phyloP scores from a whole-genome alignment of 2,113 vertebrate genomes.

The Halcyon malimbica region DNA sequence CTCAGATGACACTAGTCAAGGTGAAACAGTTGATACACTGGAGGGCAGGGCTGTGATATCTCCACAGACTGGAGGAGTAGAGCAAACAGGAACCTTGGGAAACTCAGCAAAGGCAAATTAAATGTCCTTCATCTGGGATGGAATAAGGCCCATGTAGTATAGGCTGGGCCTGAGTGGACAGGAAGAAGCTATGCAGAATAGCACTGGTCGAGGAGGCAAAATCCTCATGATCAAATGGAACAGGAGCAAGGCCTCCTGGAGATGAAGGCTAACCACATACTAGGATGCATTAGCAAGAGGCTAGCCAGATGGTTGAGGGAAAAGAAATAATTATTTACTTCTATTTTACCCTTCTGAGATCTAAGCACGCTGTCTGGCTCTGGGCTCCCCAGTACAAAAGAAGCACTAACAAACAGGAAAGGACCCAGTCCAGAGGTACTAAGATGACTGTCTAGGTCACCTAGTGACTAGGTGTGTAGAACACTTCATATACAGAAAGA shows the following conservation, averaged over 20 bases:
- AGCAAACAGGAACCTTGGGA: neutral
- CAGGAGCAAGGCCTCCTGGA: neutral
- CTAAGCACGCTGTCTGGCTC: neutral
- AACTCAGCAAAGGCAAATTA: neutral
- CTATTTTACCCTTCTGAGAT: neutral
- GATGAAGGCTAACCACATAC: neutral
- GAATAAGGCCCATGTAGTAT: neutral
- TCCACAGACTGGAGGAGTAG: neutral
- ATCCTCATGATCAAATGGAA: neutral
- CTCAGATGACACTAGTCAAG: neutral
- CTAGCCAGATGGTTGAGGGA: neutral
- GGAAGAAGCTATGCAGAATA: neutral
- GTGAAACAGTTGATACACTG: neutral
- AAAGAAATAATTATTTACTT: neutral
- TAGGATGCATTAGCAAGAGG: neutral
- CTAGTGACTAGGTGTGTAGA: neutral
- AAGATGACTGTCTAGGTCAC: neutral
- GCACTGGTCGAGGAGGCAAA: rapidly evolving
- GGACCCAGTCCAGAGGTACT: neutral
- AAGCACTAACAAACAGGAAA: neutral
- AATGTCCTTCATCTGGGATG: neutral
- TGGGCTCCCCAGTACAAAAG: neutral
- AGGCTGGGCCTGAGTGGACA: neutral
- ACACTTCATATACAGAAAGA: neutral
- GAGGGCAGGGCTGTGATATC: rapidly evolving